Conservation (phyloP, 2,797 vertebrate species). For the Botia almorhae region DNA sequence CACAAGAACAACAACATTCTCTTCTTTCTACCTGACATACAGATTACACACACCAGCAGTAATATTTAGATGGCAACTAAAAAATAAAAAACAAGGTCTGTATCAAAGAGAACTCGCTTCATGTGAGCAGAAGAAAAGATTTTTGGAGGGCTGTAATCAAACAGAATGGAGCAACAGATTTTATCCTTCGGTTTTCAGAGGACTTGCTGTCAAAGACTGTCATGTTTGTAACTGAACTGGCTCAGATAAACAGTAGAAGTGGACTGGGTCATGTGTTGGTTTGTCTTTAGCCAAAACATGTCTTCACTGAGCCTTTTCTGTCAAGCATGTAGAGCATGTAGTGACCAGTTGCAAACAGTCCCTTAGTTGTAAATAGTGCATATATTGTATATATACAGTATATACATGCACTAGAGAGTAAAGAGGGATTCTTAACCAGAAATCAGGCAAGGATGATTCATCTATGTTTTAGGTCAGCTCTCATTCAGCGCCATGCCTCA, state of each 20-base stretch:
- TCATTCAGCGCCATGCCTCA: constrained; percentile 60
- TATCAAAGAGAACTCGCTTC: background rate
- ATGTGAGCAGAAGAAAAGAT: background rate
- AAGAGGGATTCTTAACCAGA: constrained; percentile 29
- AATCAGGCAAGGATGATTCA: constrained; percentile 49
- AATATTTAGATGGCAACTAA: background rate
- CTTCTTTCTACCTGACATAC: constrained; percentile 45
- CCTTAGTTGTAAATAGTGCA: too few relatives aligned
- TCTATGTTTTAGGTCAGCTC: constrained; percentile 59
- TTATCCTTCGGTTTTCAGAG: background rate
- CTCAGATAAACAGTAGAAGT: background rate
- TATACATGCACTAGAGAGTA: too few relatives aligned
- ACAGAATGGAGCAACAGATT: background rate
- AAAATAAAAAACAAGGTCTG: background rate
- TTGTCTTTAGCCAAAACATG: constrained; percentile 19
- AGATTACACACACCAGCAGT: constrained; percentile 17
- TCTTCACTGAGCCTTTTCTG: background rate
- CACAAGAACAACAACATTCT: constrained; percentile 36
- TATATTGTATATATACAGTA: too few relatives aligned
- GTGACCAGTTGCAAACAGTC: too few relatives aligned
- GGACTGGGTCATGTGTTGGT: constrained; percentile 4
- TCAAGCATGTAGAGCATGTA: too few relatives aligned
- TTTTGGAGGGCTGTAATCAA: background rate
- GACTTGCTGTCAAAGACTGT: background rate
- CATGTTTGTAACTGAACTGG: constrained; percentile 12